phyloP scores from a whole-genome alignment of 64 coral and sea anemone species.

The Montipora cactus region DNA sequence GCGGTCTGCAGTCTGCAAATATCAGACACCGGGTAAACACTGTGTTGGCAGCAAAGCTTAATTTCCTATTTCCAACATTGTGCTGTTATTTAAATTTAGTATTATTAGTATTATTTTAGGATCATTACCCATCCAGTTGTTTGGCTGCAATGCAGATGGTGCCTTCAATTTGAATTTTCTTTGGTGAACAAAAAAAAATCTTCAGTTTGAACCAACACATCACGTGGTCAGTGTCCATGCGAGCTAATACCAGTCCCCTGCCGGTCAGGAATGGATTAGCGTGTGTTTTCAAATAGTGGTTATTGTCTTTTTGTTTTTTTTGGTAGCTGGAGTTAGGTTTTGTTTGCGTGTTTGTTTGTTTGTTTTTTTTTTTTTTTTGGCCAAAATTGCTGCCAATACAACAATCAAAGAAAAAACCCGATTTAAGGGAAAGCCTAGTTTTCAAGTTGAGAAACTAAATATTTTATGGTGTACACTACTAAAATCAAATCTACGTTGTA shows the following conservation, averaged over 20 bases:
- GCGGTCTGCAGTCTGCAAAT: no score
- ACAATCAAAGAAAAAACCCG: neutral
- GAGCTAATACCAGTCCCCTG: conserved; percentile 6
- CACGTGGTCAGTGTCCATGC: conserved; percentile 9
- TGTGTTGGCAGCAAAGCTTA: neutral
- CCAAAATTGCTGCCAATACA: neutral
- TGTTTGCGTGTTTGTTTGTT: neutral
- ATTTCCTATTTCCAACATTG: no score
- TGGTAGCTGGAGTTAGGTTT: neutral
- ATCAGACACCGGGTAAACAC: neutral
- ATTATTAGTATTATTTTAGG: no score
- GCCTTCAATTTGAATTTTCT: neutral
- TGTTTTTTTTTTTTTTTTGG: neutral
- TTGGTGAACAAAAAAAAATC: neutral
- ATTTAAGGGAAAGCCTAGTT: no score
- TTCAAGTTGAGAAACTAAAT: no score
- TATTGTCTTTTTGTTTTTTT: neutral
- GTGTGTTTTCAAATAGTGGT: neutral
- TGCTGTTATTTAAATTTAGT: neutral
- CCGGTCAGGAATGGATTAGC: conserved; percentile 33
- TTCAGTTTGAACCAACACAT: neutral
- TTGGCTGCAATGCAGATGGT: neutral
- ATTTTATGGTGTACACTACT: no score
- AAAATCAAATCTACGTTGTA: no score
- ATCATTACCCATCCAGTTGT: neutral